Evolutionary conservation across 64 coral and sea anemone genomes (phyloP), one percentile per base, ranked within the genome.

Genomic region (Pocillopora damicornis): DNA sequence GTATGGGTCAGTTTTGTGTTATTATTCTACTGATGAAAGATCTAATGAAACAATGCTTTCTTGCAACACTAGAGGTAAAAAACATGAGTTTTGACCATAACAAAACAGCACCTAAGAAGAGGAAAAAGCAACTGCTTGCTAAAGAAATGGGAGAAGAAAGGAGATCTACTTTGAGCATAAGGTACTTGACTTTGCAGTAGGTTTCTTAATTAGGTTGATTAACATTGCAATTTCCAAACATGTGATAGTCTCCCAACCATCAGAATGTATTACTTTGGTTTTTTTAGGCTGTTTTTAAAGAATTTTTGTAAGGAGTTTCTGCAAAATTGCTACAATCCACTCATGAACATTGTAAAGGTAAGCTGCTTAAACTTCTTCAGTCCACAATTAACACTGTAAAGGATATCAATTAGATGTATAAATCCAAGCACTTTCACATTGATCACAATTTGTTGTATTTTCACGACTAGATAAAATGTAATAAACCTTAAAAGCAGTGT

Each of bases 21-120:
- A 6, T 45, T 6, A 51, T 51, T 51, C 42, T 51, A 51, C 0
- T 51, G 42, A 51, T 51, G 42, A 7, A 51, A 51, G 3, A 3
- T 8, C 22, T 67, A 8, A 16, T 67, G 6, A 25, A n/a, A 71
- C 22, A n/a, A 22, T 71, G 67, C 25, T 83, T 85, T 63, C 37
- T 79, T 64, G 72, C 0, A 69, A 36, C 5, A 58, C 4, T 63
- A 99, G 97, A 94, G 89, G 97, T 94, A 4, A 99, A 99, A 66
- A 95, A 99, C 25, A 90, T 99, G 83, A 90, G 87, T 26, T 99
- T 99, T 90, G 97, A 99, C 75, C 76, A 60, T 30, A 94, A 94
- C 18, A 99, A 99, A 76, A 86, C 87, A 82, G 83, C 88, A 60
- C 90, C 82, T 10, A 95, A 91, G 71, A 99, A 94, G 87, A 79